Base-by-base conservation (phyloP, 2,797 vertebrate species). In the Coregonus ussuriensis region DNA sequence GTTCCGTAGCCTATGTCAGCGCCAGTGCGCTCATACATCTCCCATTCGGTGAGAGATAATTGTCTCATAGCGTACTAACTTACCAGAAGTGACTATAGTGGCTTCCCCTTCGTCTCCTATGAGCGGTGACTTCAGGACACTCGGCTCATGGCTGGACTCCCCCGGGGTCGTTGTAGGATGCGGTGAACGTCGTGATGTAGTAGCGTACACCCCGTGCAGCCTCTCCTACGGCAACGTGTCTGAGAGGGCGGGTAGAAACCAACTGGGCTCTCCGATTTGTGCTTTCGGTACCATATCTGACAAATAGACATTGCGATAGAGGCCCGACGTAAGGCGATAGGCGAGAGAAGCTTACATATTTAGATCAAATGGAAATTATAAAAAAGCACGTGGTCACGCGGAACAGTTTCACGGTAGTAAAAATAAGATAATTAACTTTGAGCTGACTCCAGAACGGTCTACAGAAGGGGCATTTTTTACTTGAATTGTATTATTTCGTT, bases 211-310 rank as follows among this genome's bases (percentile, higher is more conserved):
- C 88, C 80, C 88, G 90, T 91, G 90, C 85, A 86, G 86, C 88
- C 84, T 87, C 87, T 89, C 87, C 89, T 81, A 33, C 82, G 81
- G 88, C 88, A 91, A 91, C 91, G 90, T 91, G 91, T 90, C 83
- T 73, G 75, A 3, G 85, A 80, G 54, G 89, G 90, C 88, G 83
- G 75, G 75, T 79, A 3, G 70, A 6, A 70, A 71, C 65, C 25
- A 51, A 59, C 66, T 35, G 35, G 37, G 68, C 74, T 35, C 75
- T 59, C 74, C 79, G 75, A 80, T 76, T 81, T 74, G 82, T 71
- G 79, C 82, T 71, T 54, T 63, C 69, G 37, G 37, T 29, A 59
- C 76, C 73, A n/a, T 54, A 66, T 81, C 79, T 80, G 82, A 81
- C 81, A 73, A 85, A 85, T 82, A 31, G 81, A 59, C 66, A 75